Evolutionary conservation across 2,113 vertebrate species (phyloP).

Genomic region (Poeciliopsis retropinna): DNA sequence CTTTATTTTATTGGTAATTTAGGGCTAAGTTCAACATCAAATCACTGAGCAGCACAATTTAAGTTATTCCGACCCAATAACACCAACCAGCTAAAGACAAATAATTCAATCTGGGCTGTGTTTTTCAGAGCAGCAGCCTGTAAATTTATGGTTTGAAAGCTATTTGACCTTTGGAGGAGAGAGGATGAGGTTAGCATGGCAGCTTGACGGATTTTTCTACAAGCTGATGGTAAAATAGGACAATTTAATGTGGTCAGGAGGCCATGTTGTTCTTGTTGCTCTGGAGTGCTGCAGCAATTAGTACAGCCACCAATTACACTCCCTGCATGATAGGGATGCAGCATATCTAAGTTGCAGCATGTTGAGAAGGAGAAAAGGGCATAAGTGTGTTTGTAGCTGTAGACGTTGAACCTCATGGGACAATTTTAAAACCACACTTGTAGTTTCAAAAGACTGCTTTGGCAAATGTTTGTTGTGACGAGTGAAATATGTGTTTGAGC

Average conservation of each 20-base stretch:
- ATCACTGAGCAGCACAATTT: constrained; percentile 11
- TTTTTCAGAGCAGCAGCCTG: constrained; percentile 5
- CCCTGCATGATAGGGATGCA: constrained; percentile 50
- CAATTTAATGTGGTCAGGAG: constrained; percentile 63
- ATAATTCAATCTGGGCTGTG: not conserved
- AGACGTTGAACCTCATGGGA: constrained; percentile 49
- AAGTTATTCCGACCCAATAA: constrained; percentile 7
- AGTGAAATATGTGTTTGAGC: constrained; percentile 37
- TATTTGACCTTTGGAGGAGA: constrained; percentile 53
- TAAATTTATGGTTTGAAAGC: constrained; percentile 23
- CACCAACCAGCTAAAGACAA: not conserved
- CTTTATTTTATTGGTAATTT: not conserved
- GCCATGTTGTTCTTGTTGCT: constrained; percentile 41
- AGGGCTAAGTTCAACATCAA: constrained; percentile 7
- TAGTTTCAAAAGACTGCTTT: constrained; percentile 52
- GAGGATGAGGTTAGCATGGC: constrained; percentile 37
- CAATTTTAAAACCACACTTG: constrained; percentile 57
- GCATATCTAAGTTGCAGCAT: constrained; percentile 38
- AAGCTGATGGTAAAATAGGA: constrained; percentile 39
- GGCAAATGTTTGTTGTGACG: constrained; percentile 44
- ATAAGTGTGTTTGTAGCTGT: constrained; percentile 38
- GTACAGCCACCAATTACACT: constrained; percentile 59
- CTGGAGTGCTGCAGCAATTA: constrained; percentile 59
- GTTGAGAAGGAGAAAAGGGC: constrained; percentile 8
- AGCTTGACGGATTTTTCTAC: constrained; percentile 64